Percentiles rank a stretch among this genome's conserved stretches.
Conservation (phyloP, 30 jellyfish, hydroid and myxozoan genomes). For the Cassiopea andromeda region DNA sequence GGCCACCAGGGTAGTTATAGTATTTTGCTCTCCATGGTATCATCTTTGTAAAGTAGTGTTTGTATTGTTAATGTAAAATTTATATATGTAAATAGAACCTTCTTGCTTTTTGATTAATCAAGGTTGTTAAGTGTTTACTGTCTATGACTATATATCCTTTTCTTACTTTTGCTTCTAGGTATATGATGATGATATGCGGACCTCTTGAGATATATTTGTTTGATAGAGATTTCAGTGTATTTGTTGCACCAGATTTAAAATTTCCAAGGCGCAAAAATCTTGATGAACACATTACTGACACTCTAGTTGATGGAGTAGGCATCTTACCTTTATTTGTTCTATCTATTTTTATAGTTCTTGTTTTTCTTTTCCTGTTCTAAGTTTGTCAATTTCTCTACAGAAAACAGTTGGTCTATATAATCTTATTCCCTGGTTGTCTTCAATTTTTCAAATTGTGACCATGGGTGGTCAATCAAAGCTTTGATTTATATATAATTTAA, state of each 20-base stretch:
- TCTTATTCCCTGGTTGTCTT: too few species aligned
- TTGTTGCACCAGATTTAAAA: conserved; percentile 69
- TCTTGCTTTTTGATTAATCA: too few species aligned
- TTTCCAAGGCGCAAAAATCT: conserved; percentile 88
- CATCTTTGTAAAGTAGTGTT: too few species aligned
- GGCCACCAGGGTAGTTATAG: too few species aligned
- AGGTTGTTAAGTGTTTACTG: background rate
- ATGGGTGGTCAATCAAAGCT: too few species aligned
- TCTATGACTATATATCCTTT: background rate
- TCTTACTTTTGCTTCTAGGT: conserved; percentile 44
- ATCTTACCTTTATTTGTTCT: too few species aligned
- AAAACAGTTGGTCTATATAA: too few species aligned
- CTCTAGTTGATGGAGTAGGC: conserved; percentile 85
- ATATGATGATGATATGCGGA: conserved; percentile 80
- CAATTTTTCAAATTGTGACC: too few species aligned
- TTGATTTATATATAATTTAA: too few species aligned
- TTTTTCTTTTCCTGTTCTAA: background rate
- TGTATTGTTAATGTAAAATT: too few species aligned
- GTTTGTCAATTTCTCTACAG: background rate
- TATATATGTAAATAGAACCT: too few species aligned
- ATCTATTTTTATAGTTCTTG: background rate
- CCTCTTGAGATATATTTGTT: conserved; percentile 69
- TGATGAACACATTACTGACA: conserved; percentile 77
- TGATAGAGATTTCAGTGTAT: conserved; percentile 90
- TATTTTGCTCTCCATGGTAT: too few species aligned